Evolutionary conservation across 2,888 invertebrate species (phyloP).

Genomic region (Pheosia gnoma): DNA sequence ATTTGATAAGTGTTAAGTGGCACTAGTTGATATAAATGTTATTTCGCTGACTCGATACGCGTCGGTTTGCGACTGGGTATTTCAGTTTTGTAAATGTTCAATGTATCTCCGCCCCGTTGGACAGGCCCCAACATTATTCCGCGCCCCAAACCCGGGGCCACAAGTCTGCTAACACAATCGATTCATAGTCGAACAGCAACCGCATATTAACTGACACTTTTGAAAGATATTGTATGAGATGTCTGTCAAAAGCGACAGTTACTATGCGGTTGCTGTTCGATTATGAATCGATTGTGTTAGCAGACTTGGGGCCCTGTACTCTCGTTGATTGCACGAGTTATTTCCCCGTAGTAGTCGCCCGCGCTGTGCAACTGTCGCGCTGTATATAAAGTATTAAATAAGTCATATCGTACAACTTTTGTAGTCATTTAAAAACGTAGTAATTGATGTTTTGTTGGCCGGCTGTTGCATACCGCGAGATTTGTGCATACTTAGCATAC

Average conservation of each 20-base stretch:
- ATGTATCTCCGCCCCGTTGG: constrained; percentile 28
- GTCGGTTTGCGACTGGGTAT: constrained; percentile 34
- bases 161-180: too few relatives aligned
- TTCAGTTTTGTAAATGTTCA: constrained; percentile 33
- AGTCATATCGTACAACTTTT: constrained; percentile 64
- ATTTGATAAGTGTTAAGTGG: constrained; percentile 53
- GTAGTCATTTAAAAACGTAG: constrained; percentile 53
- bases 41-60: constrained; percentile 45
- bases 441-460: constrained; percentile 25
- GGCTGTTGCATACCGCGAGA: constrained; percentile 16
- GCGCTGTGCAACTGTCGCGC: constrained; percentile 26
- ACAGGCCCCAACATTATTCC: constrained; percentile 32
- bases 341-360: constrained; percentile 23
- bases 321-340: neutral
- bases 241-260: too few relatives aligned
- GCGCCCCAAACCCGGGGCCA: neutral
- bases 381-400: constrained; percentile 54
- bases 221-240: too few relatives aligned
- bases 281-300: too few relatives aligned
- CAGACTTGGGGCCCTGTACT: neutral
- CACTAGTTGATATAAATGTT: constrained; percentile 37
- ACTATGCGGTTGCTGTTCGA: too few relatives aligned
- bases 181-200: too few relatives aligned
- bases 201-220: too few relatives aligned
- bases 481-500: constrained; percentile 26